Base-by-base conservation (phyloP, 2,797 vertebrate species). In the Threskiornis aethiopicus region DNA sequence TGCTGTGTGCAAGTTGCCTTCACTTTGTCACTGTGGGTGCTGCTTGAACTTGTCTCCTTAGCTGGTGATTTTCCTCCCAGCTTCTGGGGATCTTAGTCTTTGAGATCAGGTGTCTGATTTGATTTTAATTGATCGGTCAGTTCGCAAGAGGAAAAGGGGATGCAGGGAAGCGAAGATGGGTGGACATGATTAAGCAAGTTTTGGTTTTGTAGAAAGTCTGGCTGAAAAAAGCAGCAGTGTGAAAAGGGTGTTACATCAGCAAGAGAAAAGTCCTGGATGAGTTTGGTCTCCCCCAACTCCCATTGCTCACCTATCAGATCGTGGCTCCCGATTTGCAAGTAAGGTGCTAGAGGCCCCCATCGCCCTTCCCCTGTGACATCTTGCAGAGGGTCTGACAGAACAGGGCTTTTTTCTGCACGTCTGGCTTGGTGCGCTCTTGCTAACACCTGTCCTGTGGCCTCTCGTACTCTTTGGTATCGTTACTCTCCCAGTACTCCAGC, bases 121-220 rank as follows among this genome's bases (percentile, higher is more conserved):
- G 3, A 29, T 64, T 93, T 80, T 39, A 62, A 84, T 44, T 52
- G 41, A 51, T 51, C 1, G 4, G 8, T 49, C 37, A 37, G 10
- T 46, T 88, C 66, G 57, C 39, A 47, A 52, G 35, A 52, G 70
- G 22, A 69, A 47, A 76, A 79, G 51, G 14, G 77, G 46, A 51
- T 65, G 46, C 7, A 62, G 41, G 66, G 35, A 81, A 42, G 41
- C 42, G 65, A 83, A n/a, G 42, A 16, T 8, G 22, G 51, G 24
- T 24, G 66, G 54, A 66, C 20, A 21, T 5, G 35, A 29, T 44
- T 37, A 55, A 84, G 49, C 7, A 66, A 55, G 35, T 44, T 64
- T 33, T 67, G 33, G 6, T 52, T 96, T 65, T 66, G 47, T 73
- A 75, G 69, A 65, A 94, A 90, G 66, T 82, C 61, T 90, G 86